These are phyloP conservation scores for Drosophila aldrichi DNA, from an alignment of 2,888 invertebrate species.

Conservation along the genomic window DNA sequence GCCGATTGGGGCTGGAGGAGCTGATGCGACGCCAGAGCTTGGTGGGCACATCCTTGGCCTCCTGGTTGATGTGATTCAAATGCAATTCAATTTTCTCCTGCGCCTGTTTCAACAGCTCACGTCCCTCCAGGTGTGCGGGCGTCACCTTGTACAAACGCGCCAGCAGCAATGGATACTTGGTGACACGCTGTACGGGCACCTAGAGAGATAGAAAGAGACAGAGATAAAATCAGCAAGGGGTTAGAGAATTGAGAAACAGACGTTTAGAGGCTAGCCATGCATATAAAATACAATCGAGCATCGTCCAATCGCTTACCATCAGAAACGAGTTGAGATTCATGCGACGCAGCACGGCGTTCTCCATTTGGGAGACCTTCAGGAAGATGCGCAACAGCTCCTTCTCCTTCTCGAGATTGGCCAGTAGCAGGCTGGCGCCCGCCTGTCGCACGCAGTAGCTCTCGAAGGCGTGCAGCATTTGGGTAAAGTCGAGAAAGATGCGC, in stretches of 20 bases:
- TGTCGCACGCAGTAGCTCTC: constrained; percentile 98
- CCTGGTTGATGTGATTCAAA: constrained; percentile 96
- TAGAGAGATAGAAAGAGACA: constrained; percentile 72
- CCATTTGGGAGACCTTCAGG: constrained; percentile 98
- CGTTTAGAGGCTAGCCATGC: constrained; percentile 31
- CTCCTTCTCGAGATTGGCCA: constrained; percentile 97
- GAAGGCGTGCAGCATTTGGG: constrained; percentile 96
- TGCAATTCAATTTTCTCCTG: constrained; percentile 97
- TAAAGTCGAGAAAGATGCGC: constrained; percentile 94
- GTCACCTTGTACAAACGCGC: constrained; percentile 96
- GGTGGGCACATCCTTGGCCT: constrained; percentile 95
- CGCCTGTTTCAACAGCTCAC: constrained; percentile 93
- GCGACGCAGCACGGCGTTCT: constrained; percentile 94
- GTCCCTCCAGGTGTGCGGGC: constrained; percentile 92
- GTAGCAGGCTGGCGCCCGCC: constrained; percentile 93
- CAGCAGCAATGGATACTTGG: constrained; percentile 97
- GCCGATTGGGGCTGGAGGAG: constrained; percentile 88
- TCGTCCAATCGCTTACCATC: constrained; percentile 89
- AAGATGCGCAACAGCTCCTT: constrained; percentile 97
- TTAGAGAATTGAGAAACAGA: constrained; percentile 7
- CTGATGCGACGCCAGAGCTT: constrained; percentile 96
- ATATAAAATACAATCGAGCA: background rate
- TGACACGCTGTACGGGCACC: constrained; percentile 98
- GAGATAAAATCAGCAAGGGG: no score
- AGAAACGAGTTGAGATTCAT: constrained; percentile 99